These are phyloP conservation scores for Sandelia bainsii DNA, from an alignment of 2,797 vertebrate species.

Conservation along the genomic window DNA sequence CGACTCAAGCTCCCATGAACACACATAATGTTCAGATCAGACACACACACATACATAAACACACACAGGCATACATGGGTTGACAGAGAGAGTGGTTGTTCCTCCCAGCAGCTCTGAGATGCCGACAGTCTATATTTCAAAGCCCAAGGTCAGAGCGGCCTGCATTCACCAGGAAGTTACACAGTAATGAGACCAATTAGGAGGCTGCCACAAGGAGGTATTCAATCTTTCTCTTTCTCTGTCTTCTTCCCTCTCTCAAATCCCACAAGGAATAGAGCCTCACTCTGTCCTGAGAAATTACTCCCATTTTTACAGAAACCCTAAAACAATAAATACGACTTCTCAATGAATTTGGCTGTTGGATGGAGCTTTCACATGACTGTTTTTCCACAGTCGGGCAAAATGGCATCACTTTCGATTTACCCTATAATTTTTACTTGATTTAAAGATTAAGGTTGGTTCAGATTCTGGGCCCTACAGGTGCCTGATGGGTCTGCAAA, in stretches of 20 bases:
- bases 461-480: no score
- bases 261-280: conserved; percentile 61
- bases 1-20: conserved; percentile 4
- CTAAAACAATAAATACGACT: conserved; percentile 56
- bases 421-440: conserved; percentile 49
- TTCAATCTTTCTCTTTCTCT: conserved; percentile 61
- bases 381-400: conserved; percentile 50
- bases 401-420: conserved; percentile 38
- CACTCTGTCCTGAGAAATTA: conserved; percentile 67
- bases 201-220: conserved; percentile 69
- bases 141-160: conserved; percentile 82
- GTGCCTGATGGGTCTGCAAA: no score
- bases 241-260: conserved; percentile 37
- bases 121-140: conserved; percentile 78
- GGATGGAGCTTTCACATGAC: conserved; percentile 41
- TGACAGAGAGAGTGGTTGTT: conserved; percentile 75
- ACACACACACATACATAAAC: conserved; percentile 26
- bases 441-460: no score
- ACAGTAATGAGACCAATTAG: conserved; percentile 84
- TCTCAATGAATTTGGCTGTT: conserved; percentile 27
- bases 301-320: conserved; percentile 49
- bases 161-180: conserved; percentile 78
- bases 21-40: neutral
- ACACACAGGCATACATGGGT: conserved; percentile 33
- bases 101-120: conserved; percentile 58